phyloP scores from a whole-genome alignment of 2,888 invertebrate genomes.

The Philhelius pedissequus region DNA sequence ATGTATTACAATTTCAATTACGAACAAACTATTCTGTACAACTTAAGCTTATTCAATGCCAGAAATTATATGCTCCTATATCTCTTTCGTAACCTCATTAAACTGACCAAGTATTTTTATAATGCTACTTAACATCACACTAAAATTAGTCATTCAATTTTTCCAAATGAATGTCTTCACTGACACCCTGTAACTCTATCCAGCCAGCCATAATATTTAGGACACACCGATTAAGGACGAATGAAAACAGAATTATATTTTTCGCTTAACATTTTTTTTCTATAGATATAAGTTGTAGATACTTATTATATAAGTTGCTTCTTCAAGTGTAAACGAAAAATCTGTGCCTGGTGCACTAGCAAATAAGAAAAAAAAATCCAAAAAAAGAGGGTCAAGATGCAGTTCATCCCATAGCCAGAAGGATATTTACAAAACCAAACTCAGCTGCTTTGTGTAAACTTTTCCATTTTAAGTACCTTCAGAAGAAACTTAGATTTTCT shows the following conservation, averaged over 20 bases:
- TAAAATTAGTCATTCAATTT: constrained; percentile 43
- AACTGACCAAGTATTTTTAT: not conserved
- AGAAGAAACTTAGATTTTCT: constrained; percentile 41
- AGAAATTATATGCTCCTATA: not conserved
- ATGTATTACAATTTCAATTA: too few relatives aligned
- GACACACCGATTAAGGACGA: constrained; percentile 34
- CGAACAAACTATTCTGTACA: too few relatives aligned
- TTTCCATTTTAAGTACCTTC: constrained; percentile 43
- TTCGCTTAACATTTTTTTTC: constrained; percentile 20
- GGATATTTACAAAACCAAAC: constrained; percentile 41
- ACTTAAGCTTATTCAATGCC: not conserved
- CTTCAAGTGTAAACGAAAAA: constrained; percentile 15
- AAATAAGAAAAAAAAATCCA: not conserved
- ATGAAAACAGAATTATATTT: constrained; percentile 9
- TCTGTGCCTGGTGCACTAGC: not conserved
- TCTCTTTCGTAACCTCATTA: not conserved
- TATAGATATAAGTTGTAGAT: too few relatives aligned
- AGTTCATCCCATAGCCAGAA: constrained; percentile 42
- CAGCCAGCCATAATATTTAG: constrained; percentile 25
- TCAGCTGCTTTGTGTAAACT: constrained; percentile 58
- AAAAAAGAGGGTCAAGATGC: constrained; percentile 62
- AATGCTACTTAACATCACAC: not conserved
- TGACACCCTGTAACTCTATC: not conserved
- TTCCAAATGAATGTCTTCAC: constrained; percentile 40
- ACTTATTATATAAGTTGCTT: constrained; percentile 19